These are phyloP conservation scores for Lithobates sylvaticus DNA, from an alignment of 2,797 vertebrate species.

Conservation along the genomic window DNA sequence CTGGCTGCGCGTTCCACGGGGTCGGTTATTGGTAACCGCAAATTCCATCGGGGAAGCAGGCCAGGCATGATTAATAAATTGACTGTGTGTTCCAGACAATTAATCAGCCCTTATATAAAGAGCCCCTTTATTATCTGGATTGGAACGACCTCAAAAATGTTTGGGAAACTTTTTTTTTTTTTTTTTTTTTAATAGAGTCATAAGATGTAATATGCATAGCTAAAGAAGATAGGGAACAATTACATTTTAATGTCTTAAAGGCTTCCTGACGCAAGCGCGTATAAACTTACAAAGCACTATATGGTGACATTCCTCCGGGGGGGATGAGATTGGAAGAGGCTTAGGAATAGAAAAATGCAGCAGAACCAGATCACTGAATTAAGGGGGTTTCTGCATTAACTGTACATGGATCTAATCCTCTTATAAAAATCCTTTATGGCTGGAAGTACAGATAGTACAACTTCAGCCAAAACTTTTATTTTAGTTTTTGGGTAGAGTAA, in stretches of 20 bases:
- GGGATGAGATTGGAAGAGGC: background rate
- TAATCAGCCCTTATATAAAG: conserved; percentile 33
- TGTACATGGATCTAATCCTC: background rate
- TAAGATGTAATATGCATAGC: background rate
- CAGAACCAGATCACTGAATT: background rate
- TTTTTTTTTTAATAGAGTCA: conserved; percentile 12
- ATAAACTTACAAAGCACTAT: background rate
- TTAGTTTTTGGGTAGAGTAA: too few relatives aligned
- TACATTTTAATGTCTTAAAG: background rate
- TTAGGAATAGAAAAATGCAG: background rate
- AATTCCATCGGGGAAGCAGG: conserved; percentile 27
- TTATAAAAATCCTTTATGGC: background rate
- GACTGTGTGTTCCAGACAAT: conserved; percentile 42
- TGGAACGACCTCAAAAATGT: background rate
- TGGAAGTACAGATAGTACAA: background rate
- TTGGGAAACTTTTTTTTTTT: conserved; percentile 4
- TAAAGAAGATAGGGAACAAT: background rate
- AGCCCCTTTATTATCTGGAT: conserved; percentile 36
- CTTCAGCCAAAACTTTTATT: background rate
- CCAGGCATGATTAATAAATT: conserved; percentile 40
- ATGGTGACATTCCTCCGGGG: background rate
- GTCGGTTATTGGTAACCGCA: conserved; percentile 37
- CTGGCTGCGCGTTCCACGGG: background rate
- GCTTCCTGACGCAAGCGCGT: background rate
- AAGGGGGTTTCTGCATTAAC: background rate